Percentiles rank a stretch among this genome's conserved stretches.
Conservation (phyloP, 2,113 vertebrate genomes). For the Melierax canorus region DNA sequence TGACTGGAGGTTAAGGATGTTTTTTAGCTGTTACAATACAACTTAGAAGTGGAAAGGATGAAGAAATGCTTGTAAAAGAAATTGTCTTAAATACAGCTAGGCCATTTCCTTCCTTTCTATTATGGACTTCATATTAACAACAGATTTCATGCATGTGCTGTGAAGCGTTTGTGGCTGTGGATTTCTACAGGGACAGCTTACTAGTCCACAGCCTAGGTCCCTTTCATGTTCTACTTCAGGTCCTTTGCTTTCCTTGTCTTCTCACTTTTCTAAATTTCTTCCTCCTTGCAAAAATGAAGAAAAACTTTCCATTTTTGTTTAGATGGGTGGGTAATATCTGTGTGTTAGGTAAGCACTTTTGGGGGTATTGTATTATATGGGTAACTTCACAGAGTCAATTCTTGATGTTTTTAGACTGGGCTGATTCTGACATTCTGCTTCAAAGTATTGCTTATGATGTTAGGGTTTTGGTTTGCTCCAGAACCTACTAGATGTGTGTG, state of each 20-base stretch:
- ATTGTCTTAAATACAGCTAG: not conserved
- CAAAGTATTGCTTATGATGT: fast-evolving
- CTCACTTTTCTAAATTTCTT: not conserved
- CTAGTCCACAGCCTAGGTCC: not conserved
- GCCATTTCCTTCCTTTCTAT: not conserved
- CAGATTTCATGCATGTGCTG: not conserved
- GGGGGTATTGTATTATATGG: not conserved
- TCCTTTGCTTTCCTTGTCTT: not conserved
- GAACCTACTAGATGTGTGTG: not conserved
- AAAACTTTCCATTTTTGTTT: not conserved
- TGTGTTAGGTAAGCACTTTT: not conserved
- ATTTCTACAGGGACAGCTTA: not conserved
- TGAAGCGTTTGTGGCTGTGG: fast-evolving
- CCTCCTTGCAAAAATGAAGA: fast-evolving
- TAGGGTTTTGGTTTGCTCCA: not conserved
- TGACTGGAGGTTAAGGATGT: not conserved
- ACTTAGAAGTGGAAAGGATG: not conserved
- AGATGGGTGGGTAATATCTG: not conserved
- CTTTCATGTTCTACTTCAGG: not conserved
- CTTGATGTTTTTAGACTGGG: not conserved
- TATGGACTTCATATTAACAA: not conserved
- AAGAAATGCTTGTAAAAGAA: not conserved
- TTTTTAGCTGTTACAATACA: not conserved
- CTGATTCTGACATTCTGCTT: not conserved
- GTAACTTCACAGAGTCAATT: not conserved